These are phyloP conservation scores for Luscinia luscinia DNA, from an alignment of 2,797 vertebrate species.

Conservation along the genomic window DNA sequence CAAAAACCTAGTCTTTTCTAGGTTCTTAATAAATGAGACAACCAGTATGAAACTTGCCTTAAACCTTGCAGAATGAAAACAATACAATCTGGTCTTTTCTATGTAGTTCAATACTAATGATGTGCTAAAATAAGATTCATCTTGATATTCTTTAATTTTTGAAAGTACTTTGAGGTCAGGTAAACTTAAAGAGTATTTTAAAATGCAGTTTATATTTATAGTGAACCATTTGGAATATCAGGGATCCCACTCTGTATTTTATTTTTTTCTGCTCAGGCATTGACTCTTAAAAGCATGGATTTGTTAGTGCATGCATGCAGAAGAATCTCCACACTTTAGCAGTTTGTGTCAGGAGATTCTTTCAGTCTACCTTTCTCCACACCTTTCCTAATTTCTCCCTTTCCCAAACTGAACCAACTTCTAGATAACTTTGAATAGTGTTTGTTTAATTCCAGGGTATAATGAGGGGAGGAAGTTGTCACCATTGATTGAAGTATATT, in stretches of 20 bases:
- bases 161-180: not conserved
- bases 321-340: not conserved
- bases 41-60: fast-evolving
- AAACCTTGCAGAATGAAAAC: not conserved
- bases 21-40: not conserved
- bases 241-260: not conserved
- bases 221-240: not conserved
- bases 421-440: not conserved
- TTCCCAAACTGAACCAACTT: not conserved
- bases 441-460: not conserved
- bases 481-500: not conserved
- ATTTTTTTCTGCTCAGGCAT: not conserved
- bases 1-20: fast-evolving
- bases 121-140: not conserved
- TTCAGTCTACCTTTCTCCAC: not conserved
- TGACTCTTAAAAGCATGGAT: not conserved
- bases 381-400: not conserved
- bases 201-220: not conserved
- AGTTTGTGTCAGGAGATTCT: not conserved
- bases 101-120: not conserved
- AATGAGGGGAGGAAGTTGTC: not conserved
- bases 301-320: not conserved
- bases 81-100: not conserved
- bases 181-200: not conserved
- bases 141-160: not conserved